Evolutionary conservation across 2,797 vertebrate species (phyloP).

Genomic region (Peromyscus attwateri): DNA sequence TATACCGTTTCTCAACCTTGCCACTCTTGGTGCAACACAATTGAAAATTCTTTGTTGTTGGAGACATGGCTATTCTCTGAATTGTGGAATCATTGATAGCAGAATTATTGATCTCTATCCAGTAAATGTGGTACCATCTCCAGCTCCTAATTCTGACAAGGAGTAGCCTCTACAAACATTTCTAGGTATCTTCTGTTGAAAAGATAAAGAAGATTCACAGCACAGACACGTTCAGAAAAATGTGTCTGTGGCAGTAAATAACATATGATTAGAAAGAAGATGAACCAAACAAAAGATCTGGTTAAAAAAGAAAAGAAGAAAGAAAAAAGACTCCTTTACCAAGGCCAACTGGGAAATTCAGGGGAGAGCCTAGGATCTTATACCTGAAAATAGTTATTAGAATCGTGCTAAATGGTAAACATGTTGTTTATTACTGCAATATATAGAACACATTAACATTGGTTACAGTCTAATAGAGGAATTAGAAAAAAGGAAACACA

Average conservation of each 20-base stretch:
- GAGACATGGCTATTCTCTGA: background rate
- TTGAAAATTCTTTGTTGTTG: background rate
- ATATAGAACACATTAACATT: constrained; percentile 46
- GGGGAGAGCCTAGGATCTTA: background rate
- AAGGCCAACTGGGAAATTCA: background rate
- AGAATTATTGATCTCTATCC: background rate
- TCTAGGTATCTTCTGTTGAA: background rate
- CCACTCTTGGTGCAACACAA: background rate
- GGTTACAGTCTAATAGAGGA: background rate
- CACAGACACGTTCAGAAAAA: background rate
- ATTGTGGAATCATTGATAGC: background rate
- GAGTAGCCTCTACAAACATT: background rate
- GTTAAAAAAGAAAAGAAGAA: background rate
- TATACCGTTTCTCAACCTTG: background rate
- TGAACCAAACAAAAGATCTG: background rate
- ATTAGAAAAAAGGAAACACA: constrained; percentile 50
- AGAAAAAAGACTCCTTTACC: background rate
- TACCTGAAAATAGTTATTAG: constrained; percentile 43
- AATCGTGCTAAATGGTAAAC: background rate
- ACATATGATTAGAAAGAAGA: background rate
- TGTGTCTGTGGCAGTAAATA: background rate
- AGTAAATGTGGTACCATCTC: background rate
- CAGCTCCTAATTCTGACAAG: background rate
- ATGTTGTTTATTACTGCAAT: constrained; percentile 40
- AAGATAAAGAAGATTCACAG: background rate